phyloP scores from a whole-genome alignment of 2,797 vertebrate species.

The Phoebastria nigripes region DNA sequence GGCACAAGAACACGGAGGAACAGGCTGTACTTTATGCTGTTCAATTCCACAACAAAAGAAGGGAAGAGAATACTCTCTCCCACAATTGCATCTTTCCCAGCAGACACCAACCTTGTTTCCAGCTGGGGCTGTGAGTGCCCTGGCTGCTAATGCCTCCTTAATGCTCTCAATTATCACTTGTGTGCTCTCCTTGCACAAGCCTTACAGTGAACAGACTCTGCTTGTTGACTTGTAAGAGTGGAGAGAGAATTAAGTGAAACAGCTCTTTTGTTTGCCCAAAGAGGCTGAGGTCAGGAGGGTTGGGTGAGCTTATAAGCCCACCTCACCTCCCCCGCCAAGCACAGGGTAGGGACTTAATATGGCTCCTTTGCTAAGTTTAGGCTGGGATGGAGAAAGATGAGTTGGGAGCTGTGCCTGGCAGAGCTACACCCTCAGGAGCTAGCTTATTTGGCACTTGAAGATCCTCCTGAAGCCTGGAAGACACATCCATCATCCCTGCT shows the following conservation, averaged over 20 bases:
- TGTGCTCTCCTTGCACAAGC: conserved; percentile 5
- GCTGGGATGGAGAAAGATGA: not conserved
- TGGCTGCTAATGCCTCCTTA: conserved; percentile 19
- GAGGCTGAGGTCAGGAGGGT: not conserved
- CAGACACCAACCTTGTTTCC: conserved; percentile 34
- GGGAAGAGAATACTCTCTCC: conserved; percentile 2
- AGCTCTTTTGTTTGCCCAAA: not conserved
- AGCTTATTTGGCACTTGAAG: not conserved
- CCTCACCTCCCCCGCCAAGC: not conserved
- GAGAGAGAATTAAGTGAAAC: not conserved
- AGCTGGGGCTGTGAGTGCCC: conserved; percentile 31
- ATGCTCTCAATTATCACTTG: conserved; percentile 32
- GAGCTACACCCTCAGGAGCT: not conserved
- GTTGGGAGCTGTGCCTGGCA: not conserved
- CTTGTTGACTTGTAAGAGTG: not conserved
- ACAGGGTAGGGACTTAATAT: not conserved
- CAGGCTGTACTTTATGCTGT: conserved; percentile 46
- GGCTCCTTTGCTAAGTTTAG: not conserved
- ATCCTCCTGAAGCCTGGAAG: not conserved
- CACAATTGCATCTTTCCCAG: conserved; percentile 34
- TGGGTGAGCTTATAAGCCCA: not conserved
- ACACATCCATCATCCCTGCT: not conserved
- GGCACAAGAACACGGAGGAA: conserved; percentile 39
- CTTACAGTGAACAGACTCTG: not conserved
- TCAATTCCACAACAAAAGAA: conserved; percentile 40